A percentile compares a stretch with the other conserved stretches of the same genome.
These are phyloP conservation scores for Catocala nupta DNA, from an alignment of 2,888 invertebrate genomes.

Conservation along the genomic window DNA sequence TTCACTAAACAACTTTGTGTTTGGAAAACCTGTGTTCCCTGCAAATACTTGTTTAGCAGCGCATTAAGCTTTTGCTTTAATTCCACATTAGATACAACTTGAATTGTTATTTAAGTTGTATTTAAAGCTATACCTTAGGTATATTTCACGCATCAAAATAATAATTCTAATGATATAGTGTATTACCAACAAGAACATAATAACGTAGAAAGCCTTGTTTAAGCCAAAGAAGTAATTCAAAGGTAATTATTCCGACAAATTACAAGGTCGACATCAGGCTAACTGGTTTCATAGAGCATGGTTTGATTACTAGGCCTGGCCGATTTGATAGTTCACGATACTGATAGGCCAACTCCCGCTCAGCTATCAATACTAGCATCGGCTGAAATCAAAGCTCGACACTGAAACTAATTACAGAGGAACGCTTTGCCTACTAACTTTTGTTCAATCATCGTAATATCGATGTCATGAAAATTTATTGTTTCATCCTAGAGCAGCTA, in stretches of 20 bases:
- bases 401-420: slow-evolving; percentile 51
- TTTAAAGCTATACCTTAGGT: no score
- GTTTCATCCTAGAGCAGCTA: no score
- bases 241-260: slow-evolving; percentile 15
- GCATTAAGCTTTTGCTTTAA: no score
- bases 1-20: no score
- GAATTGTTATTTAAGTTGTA: no score
- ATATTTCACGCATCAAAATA: no score
- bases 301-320: slow-evolving; percentile 27
- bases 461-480: neutral
- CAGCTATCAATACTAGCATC: slow-evolving; percentile 13
- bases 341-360: slow-evolving; percentile 13
- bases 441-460: slow-evolving; percentile 24
- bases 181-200: neutral
- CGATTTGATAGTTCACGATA: slow-evolving; percentile 32
- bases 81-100: no score
- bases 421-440: slow-evolving; percentile 39
- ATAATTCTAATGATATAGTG: neutral
- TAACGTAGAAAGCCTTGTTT: neutral
- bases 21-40: no score
- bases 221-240: neutral
- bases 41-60: no score
- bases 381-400: slow-evolving; percentile 21
- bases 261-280: slow-evolving; percentile 9
- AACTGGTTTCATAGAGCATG: slow-evolving; percentile 17